Evolutionary conservation across 2,113 vertebrate species (phyloP).

Genomic region (Heptranchias perlo): DNA sequence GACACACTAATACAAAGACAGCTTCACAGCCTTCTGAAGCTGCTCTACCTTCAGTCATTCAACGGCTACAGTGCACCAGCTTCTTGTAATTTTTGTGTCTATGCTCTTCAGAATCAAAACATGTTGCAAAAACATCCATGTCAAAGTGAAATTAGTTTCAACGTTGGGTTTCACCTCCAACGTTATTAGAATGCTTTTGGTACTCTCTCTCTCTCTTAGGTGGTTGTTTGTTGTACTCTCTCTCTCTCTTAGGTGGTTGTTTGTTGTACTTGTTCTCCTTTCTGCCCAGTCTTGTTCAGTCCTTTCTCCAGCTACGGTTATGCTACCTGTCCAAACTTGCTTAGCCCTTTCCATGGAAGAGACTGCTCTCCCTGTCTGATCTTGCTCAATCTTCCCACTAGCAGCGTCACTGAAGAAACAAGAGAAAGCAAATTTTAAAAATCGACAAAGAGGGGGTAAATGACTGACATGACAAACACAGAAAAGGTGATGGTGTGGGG

Average conservation of each 20-base stretch:
- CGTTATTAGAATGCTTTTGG: not conserved
- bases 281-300: not conserved
- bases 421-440: not conserved
- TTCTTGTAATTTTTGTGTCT: not conserved
- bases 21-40: not conserved
- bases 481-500: not conserved
- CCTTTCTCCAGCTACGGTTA: not conserved
- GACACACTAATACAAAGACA: not conserved
- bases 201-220: not conserved
- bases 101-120: not conserved
- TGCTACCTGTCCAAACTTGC: not conserved
- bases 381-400: not conserved
- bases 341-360: not conserved
- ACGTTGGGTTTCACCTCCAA: not conserved
- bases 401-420: not conserved
- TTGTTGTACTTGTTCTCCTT: not conserved
- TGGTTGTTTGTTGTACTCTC: too few species aligned
- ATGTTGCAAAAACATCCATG: not conserved
- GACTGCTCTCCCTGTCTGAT: not conserved
- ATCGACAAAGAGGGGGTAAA: not conserved
- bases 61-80: not conserved
- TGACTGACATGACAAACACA: too few species aligned
- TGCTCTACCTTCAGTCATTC: not conserved
- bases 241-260: not conserved
- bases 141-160: not conserved